phyloP scores from a whole-genome alignment of 2,888 invertebrate genomes.

The Muschampia plurimacula region DNA sequence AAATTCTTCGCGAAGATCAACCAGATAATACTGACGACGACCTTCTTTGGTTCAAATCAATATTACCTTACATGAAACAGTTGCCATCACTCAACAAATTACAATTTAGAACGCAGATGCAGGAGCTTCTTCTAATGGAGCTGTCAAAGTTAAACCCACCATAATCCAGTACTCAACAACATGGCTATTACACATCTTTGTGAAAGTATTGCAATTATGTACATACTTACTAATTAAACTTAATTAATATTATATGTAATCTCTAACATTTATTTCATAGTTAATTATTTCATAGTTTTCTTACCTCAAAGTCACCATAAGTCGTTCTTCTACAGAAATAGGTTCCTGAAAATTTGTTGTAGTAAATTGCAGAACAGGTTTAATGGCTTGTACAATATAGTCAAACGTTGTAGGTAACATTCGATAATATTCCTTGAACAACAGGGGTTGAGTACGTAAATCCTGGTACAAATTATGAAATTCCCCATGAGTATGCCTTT shows the following conservation, averaged over 20 bases:
- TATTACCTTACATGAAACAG: conserved; percentile 51
- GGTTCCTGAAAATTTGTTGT: conserved; percentile 44
- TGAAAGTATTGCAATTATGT: conserved; percentile 42
- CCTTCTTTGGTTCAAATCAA: conserved; percentile 50
- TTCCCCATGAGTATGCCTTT: conserved; percentile 43
- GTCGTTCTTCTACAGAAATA: conserved; percentile 46
- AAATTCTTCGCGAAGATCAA: conserved; percentile 47
- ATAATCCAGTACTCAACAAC: conserved; percentile 35
- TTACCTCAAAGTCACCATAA: conserved; percentile 46
- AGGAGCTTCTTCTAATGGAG: conserved; percentile 49
- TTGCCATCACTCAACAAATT: conserved; percentile 50
- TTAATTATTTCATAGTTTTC: conserved; percentile 42
- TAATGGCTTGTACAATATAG: conserved; percentile 45
- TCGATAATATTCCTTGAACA: conserved; percentile 39
- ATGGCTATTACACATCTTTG: conserved; percentile 43
- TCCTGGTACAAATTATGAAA: conserved; percentile 44
- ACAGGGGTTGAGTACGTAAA: conserved; percentile 43
- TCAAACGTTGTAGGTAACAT: conserved; percentile 28
- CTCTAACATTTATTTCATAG: conserved; percentile 4
- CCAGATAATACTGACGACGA: conserved; percentile 46
- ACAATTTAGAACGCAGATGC: conserved; percentile 51
- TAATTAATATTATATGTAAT: conserved; percentile 8
- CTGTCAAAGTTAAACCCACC: conserved; percentile 48
- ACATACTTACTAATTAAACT: conserved; percentile 25
- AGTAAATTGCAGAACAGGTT: conserved; percentile 44